These are phyloP conservation scores for Ceryle rudis DNA, from an alignment of 2,797 vertebrate genomes.

Conservation along the genomic window DNA sequence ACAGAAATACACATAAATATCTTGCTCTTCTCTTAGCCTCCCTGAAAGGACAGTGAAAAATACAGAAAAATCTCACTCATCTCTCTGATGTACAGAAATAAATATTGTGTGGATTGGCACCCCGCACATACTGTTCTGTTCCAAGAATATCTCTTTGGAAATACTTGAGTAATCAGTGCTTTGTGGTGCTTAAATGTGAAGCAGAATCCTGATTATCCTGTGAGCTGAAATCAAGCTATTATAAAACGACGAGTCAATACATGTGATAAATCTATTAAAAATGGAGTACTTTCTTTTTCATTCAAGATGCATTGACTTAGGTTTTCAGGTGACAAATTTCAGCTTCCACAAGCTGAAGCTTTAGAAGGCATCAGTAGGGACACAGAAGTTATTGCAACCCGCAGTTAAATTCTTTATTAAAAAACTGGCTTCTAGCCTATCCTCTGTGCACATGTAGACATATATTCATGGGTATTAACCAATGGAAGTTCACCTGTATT, in stretches of 20 bases:
- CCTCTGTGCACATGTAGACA: not conserved
- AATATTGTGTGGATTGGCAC: not conserved
- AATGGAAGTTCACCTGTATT: not conserved
- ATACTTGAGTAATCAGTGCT: not conserved
- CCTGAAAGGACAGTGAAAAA: not conserved
- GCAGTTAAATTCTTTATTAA: not conserved
- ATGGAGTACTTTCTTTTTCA: constrained; percentile 1
- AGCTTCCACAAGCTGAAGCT: constrained; percentile 32
- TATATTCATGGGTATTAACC: not conserved
- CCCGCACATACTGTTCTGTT: not conserved
- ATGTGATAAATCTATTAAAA: not conserved
- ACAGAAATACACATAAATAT: not conserved
- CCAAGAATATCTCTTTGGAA: not conserved
- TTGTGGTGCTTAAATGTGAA: not conserved
- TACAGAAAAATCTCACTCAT: not conserved
- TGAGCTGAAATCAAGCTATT: not conserved
- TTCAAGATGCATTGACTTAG: not conserved
- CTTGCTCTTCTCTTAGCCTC: not conserved
- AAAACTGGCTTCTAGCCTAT: not conserved
- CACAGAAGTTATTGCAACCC: not conserved
- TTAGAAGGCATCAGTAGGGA: not conserved
- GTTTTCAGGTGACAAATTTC: constrained; percentile 23
- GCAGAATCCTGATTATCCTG: not conserved
- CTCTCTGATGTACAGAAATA: not conserved
- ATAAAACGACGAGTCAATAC: not conserved